Evolutionary conservation across 2,888 invertebrate species (phyloP), one percentile per base, ranked within the genome.

Genomic region (Molorchus minor): DNA sequence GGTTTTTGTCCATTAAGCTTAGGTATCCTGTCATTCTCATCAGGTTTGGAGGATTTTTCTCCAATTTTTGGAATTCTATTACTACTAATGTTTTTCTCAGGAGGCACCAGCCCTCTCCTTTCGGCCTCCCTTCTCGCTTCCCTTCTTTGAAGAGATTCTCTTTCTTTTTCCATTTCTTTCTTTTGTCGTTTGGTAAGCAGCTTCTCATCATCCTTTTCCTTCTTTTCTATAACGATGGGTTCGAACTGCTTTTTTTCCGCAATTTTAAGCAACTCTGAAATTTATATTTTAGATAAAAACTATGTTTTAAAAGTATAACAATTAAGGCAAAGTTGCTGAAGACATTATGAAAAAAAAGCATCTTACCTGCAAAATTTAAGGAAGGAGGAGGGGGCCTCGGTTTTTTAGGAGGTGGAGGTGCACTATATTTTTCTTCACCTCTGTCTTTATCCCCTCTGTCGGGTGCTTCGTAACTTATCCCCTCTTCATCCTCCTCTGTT

Each of bases 191-290:
- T 91, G 0, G 94, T 94, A 83, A 94, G 87, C 8, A 88, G 83
- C 38, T 91, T 84, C 66, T 92, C 92, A 3, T 85, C 83, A 58
- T 87, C 77, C 66, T 84, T 79, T 47, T 79, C 75, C 72, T 84
- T 84, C 16, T 80, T 77, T 66, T 86, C 85, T 56, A 88, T 79
- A 20, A 87, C 84, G 1, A 93, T 77, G 0, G 94, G 94, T 75
- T 93, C 91, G 76, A 87, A 85, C 66, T 93, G 93, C 75, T 94
- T 94, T 74, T 91, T 87, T 69, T 90, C 92, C 0, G 94, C 94
- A 4, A 94, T 81, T 79, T 93, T 91, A 2, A 96, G 78, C 16
- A 96, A 77, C 56, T 91, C 87, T 70, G 86, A 84, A 75, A 68
- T 3, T 15, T n/a, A n/a, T n/a, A n/a, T n/a, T n/a, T n/a, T n/a